Conservation (phyloP, 2,888 invertebrate genomes). For the Tryphoninae sp. region DNA sequence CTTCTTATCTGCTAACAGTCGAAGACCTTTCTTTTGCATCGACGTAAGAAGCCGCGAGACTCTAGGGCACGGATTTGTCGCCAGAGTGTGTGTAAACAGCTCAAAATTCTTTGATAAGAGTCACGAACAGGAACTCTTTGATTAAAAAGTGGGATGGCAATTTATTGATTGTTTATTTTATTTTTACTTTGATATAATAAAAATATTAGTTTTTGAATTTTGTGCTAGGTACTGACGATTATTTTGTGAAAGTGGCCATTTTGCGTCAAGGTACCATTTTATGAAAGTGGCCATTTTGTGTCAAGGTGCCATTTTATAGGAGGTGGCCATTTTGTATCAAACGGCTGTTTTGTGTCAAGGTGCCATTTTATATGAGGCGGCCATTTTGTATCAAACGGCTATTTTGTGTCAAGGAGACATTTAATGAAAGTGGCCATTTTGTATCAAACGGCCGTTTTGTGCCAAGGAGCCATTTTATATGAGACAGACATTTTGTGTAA, state of each 20-base stretch:
- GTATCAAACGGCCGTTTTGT: background rate
- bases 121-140: conserved; percentile 34
- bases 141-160: conserved; percentile 32
- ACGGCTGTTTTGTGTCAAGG: too few relatives aligned
- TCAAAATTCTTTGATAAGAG: conserved; percentile 33
- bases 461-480: too few relatives aligned
- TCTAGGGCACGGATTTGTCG: background rate
- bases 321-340: too few relatives aligned
- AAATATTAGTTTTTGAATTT: background rate
- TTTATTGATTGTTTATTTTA: conserved; percentile 5
- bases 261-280: background rate
- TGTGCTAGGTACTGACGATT: background rate
- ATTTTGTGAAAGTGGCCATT: background rate
- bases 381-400: background rate
- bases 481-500: background rate
- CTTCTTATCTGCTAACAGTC: conserved; percentile 17
- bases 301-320: background rate
- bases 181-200: background rate
- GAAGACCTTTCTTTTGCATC: conserved; percentile 33
- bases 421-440: too few relatives aligned
- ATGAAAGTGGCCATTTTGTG: background rate
- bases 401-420: background rate
- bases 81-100: background rate
- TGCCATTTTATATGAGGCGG: too few relatives aligned
- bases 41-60: conserved; percentile 7